Evolutionary conservation across 1,140 invertebrate genomes (phyloP), one percentile per base, ranked within the genome.

Genomic region (Papilio polyxenes): DNA sequence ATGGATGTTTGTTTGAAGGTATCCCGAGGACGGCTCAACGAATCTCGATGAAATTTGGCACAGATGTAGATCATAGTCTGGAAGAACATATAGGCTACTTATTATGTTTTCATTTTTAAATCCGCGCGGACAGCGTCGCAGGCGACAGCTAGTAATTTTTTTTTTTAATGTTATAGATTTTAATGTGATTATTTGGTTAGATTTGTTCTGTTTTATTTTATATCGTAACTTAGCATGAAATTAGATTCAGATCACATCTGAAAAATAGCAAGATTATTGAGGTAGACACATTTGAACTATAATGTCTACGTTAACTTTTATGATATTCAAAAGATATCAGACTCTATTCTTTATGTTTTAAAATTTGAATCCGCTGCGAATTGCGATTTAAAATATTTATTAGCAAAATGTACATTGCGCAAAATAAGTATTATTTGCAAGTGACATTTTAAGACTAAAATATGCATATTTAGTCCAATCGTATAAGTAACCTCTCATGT

Each of bases 201-300:
- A 44, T 44, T 44, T 44, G 1, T 7, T 44, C 40, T 44, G 40
- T 17, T 17, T 69, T 37, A 62, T 62, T 62, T 62, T 1, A 8
- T 69, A 20, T 31, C 11, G 62, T 65, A 31, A 65, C 23, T 23
- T 23, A 23, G 59, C 23, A n/a, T n/a, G 17, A 69, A 31, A 69
- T 69, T 37, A 69, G 65, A 69, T 69, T 69, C 23, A 69, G 31
- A 37, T 69, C 65, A 69, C 65, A 69, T 69, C 65, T 69, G 31
- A 31, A 31, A 69, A 31, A 69, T 69, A 37, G 11, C 65, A 4
- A 37, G 11, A 31, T 69, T 37, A 37, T 69, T 69, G 23, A 69
- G 37, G 37, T 69, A 11, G 13, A 65, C 2, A 69, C 31, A 23
- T 51, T 51, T n/a, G 7, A n/a, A 62, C 17, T 56, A 56, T 13